phyloP scores from a whole-genome alignment of 2,797 vertebrate genomes.

The Ctenopoma kingsleyae region DNA sequence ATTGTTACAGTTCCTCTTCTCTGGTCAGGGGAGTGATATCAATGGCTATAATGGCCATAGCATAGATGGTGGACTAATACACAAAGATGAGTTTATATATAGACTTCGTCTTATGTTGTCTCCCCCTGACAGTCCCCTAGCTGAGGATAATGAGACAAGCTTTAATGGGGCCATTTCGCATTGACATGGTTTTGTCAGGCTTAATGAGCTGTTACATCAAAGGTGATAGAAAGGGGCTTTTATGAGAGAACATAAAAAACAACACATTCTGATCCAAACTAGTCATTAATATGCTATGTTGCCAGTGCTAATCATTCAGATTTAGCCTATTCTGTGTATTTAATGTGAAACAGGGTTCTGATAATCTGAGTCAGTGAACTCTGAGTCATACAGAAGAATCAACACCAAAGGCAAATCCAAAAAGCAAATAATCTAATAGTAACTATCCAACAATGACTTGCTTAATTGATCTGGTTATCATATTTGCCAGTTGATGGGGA shows the following conservation, averaged over 20 bases:
- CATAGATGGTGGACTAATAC: slow-evolving; percentile 64
- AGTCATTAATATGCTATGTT: slow-evolving; percentile 26
- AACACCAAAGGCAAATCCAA: slow-evolving; percentile 18
- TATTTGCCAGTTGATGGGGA: slow-evolving; percentile 51
- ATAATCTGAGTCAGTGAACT: slow-evolving; percentile 36
- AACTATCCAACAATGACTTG: slow-evolving; percentile 35
- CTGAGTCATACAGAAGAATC: slow-evolving; percentile 20
- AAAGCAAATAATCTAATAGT: slow-evolving; percentile 36
- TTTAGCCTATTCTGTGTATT: slow-evolving; percentile 18
- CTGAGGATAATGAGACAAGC: slow-evolving; percentile 76
- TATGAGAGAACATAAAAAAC: slow-evolving; percentile 55
- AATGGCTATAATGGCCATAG: slow-evolving; percentile 68
- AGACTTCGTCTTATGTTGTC: slow-evolving; percentile 70
- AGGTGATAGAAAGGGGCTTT: slow-evolving; percentile 68
- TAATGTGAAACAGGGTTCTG: slow-evolving; percentile 21
- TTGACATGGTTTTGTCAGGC: slow-evolving; percentile 74
- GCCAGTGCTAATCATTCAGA: slow-evolving; percentile 33
- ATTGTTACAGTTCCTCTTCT: slow-evolving; percentile 52
- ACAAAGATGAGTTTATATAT: slow-evolving; percentile 75
- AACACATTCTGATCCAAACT: slow-evolving; percentile 54
- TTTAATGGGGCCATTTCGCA: slow-evolving; percentile 78
- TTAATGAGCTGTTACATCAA: slow-evolving; percentile 79
- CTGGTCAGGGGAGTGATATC: slow-evolving; percentile 62
- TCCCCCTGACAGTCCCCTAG: slow-evolving; percentile 70
- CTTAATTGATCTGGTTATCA: slow-evolving; percentile 69